Evolutionary conservation across 2,797 vertebrate genomes (phyloP).

Genomic region (Lagocephalus sceleratus): DNA sequence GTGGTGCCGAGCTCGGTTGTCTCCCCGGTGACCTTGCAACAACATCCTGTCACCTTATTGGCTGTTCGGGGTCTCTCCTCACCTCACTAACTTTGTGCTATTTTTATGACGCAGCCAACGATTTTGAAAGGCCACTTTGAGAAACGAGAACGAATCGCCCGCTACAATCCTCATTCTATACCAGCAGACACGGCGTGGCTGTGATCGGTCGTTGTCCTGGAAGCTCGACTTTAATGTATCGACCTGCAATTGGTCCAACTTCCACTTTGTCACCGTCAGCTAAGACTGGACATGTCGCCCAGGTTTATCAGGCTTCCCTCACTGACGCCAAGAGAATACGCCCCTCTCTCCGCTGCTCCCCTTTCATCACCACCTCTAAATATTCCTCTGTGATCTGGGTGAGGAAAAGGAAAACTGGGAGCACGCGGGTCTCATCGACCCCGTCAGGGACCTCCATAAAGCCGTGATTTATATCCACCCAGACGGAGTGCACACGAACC

Average conservation of each 20-base stretch:
- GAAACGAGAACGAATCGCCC: slow-evolving; percentile 38
- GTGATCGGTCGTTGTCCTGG: too few relatives aligned
- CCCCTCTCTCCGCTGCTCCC: slow-evolving; percentile 15
- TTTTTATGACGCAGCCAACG: slow-evolving; percentile 74
- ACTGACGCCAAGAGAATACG: too few relatives aligned
- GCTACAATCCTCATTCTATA: not conserved
- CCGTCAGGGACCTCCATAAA: slow-evolving; percentile 62
- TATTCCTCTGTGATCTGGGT: slow-evolving; percentile 76
- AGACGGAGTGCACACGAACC: slow-evolving; percentile 58
- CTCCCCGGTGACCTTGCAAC: slow-evolving; percentile 60
- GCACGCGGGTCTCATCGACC: slow-evolving; percentile 56
- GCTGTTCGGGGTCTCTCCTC: slow-evolving; percentile 43
- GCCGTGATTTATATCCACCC: slow-evolving; percentile 77
- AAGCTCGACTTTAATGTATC: too few relatives aligned
- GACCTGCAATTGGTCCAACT: too few relatives aligned
- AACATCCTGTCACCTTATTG: slow-evolving; percentile 67
- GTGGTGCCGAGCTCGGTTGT: slow-evolving; percentile 48
- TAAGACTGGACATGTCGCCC: too few relatives aligned
- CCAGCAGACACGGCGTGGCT: too few relatives aligned
- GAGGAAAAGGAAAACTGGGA: slow-evolving; percentile 65
- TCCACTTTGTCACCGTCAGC: too few relatives aligned
- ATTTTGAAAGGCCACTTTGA: slow-evolving; percentile 40
- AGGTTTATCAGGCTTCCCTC: too few relatives aligned
- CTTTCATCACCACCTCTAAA: slow-evolving; percentile 66
- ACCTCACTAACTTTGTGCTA: slow-evolving; percentile 69